A percentile compares a stretch with the other conserved stretches of the same genome.
phyloP scores from a whole-genome alignment of 2,113 vertebrate genomes.

The Misgurnus anguillicaudatus region DNA sequence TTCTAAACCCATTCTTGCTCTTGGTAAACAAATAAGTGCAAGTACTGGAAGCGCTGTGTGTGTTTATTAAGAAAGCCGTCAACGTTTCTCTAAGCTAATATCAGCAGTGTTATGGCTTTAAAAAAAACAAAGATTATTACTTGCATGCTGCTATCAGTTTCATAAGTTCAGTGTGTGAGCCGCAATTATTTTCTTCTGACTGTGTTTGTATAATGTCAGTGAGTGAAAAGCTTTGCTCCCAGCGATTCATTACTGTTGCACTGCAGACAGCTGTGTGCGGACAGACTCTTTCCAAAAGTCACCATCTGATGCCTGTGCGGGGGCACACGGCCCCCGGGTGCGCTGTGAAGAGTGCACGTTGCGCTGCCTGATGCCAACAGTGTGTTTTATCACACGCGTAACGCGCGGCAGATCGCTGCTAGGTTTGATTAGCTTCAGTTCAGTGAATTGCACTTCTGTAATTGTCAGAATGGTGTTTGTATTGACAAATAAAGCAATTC shows the following conservation, averaged over 20 bases:
- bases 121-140: conserved; percentile 22
- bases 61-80: neutral
- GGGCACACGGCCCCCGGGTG: conserved; percentile 34
- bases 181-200: conserved; percentile 1
- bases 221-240: conserved; percentile 52
- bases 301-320: conserved; percentile 54
- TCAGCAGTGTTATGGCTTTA: conserved; percentile 13
- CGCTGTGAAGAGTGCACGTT: conserved; percentile 41
- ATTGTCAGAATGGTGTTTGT: conserved; percentile 2
- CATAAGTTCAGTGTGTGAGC: conserved; percentile 12
- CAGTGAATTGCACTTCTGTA: neutral
- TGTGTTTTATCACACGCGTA: conserved; percentile 2
- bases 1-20: neutral
- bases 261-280: conserved; percentile 65
- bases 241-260: conserved; percentile 60
- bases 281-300: conserved; percentile 62
- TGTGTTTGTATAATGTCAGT: conserved; percentile 29
- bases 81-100: conserved; percentile 7
- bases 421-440: conserved; percentile 7
- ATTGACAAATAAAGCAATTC: neutral
- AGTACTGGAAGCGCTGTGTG: neutral
- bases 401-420: neutral
- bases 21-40: conserved; percentile 2
- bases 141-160: conserved; percentile 8
- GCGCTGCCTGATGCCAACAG: conserved; percentile 46